Evolutionary conservation across 1,140 invertebrate genomes (phyloP), one percentile per base, ranked within the genome.

Genomic region (Brachionus koreanus): DNA sequence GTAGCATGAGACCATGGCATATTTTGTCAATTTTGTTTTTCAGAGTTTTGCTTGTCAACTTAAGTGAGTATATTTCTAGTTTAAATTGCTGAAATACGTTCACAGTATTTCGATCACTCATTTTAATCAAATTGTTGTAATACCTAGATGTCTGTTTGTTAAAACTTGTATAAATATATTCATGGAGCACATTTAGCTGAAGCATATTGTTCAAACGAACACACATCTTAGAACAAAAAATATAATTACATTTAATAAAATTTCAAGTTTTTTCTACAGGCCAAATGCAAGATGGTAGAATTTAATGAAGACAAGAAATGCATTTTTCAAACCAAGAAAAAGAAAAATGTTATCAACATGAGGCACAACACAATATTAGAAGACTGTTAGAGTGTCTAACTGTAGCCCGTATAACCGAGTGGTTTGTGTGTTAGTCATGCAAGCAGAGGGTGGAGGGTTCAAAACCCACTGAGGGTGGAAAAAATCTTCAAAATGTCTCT

Each of bases 171-270:
- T 61, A 79, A 25, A 79, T 33, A 10, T n/a, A 10, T 0, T 6
- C 29, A 37, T 35, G 19, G 25, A 79, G 7, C n/a, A 37, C 61
- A 29, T 13, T 43, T 5, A 79, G 29, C 25, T 79, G 76, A 61
- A 61, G 46, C 29, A 79, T 37, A 61, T 79, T 79, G 13, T 79
- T 79, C 23, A 79, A 12, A 19, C 76, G 46, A 7, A 79, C 39
- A 65, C 76, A 79, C 76, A 79, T 79, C 76, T 79, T 77, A 1
- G 10, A n/a, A n/a, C n/a, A 49, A 49, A 46, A 76, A 46, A 42
- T 6, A 42, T 69, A 0, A 37, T n/a, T 42, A 29, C 23, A 69
- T 16, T 16, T 7, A n/a, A 9, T 42, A 2, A 10, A 37, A 3
- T n/a, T 13, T 16, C 29, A 35, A 42, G 1, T 35, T 12, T 29